Conservation (phyloP, 2,113 vertebrate species). For the Hydrochoerus hydrochaeris region DNA sequence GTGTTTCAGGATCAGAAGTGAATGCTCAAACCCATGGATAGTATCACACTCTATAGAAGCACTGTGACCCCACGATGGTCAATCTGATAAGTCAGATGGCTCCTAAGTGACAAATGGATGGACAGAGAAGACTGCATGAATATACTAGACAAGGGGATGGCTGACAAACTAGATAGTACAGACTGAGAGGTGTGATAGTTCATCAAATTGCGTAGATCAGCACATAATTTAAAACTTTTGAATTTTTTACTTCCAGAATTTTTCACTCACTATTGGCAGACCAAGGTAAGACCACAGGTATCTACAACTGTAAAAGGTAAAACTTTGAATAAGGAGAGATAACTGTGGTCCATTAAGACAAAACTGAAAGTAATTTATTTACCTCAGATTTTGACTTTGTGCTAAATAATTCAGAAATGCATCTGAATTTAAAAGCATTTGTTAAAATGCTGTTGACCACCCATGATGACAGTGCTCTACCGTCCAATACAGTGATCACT, state of each 20-base stretch:
- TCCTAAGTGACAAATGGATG: not conserved
- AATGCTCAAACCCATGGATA: not conserved
- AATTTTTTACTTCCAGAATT: not conserved
- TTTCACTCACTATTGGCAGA: not conserved
- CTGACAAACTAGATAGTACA: too few relatives aligned
- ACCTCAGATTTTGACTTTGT: not conserved
- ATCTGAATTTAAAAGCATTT: conserved; percentile 32
- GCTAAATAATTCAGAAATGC: conserved; percentile 8
- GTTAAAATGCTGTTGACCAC: not conserved
- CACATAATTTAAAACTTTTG: not conserved
- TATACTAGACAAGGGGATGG: not conserved
- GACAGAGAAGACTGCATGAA: too few relatives aligned
- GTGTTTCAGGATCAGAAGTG: not conserved
- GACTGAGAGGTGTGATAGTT: not conserved
- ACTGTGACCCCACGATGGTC: too few relatives aligned
- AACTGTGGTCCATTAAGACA: not conserved
- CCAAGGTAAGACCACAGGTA: not conserved
- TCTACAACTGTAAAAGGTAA: not conserved
- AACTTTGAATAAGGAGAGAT: not conserved
- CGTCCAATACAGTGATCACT: not conserved
- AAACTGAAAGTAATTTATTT: not conserved
- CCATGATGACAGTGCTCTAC: not conserved
- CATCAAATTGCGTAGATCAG: not conserved
- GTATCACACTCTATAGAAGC: not conserved
- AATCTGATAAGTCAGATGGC: not conserved